Evolutionary conservation across 2,888 invertebrate genomes (phyloP), one percentile per base, ranked within the genome.

Genomic region (Yponomeuta plumbellus): DNA sequence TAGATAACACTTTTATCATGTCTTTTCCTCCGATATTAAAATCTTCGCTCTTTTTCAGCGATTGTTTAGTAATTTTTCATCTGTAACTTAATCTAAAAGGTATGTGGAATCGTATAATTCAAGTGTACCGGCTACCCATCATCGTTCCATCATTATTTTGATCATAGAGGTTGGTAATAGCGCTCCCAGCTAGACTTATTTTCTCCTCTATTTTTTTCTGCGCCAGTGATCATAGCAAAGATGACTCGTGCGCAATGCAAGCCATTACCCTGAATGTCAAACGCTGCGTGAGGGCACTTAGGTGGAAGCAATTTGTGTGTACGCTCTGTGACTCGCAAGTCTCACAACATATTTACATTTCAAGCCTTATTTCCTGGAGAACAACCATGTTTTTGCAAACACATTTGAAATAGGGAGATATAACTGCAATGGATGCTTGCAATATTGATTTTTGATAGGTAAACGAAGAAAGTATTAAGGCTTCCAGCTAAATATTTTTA

Each of bases 251-350:
- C 20, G 21, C 26, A 39, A n/a, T 65, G 65, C 56, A 56, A 23
- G 6, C 64, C 58, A 66, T 66, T 62, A 65, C 61, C 57, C 65
- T 62, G 67, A 61, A 67, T 65, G 67, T 65, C 67, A 67, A 34
- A 21, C 22, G 22, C 58, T 61, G 59, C 67, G 67, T 66, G 67
- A 61, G 59, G 40, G 22, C 21, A 63, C 40, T 52, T 52, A 52
- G 44, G 17, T 52, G 44, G 22, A 44, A 63, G 63, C 40, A 63
- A 40, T 63, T 40, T 63, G 63, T 59, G 59, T 59, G 59, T 59
- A 59, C 59, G 22, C 22, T 59, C 22, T 59, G 59, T 59, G 59
- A 59, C 59, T 59, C 21, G 22, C 22, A 59, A 34, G 34, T 34
- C 34, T 52, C 17, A 17, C 17, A 17, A 17, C 2, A 3, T 52